Conservation (phyloP, 2,113 vertebrate species). For the Phodopus roborovskii region DNA sequence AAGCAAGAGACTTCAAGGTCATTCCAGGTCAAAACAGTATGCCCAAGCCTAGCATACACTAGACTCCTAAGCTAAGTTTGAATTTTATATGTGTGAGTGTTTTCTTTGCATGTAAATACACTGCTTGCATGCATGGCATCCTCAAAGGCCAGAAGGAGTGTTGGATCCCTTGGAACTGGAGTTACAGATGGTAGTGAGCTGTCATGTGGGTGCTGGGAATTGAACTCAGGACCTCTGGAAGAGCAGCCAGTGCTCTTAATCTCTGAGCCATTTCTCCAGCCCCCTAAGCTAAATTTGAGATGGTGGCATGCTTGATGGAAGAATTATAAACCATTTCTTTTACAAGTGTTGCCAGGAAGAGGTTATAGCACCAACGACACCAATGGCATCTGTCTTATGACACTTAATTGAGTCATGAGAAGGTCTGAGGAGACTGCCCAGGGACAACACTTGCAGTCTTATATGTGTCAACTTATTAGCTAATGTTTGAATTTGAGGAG, state of each 20-base stretch:
- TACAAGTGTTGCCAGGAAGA: neutral
- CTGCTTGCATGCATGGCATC: too few species aligned
- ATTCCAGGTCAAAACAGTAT: neutral
- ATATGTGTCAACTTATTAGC: slow-evolving; percentile 16
- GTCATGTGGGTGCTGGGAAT: neutral
- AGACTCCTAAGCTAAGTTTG: neutral
- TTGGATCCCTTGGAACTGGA: neutral
- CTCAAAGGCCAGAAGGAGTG: neutral
- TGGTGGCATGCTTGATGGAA: neutral
- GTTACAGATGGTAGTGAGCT: neutral
- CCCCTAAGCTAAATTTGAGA: neutral
- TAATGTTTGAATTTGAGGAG: slow-evolving; percentile 21
- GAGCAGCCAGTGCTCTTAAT: neutral
- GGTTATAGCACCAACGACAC: neutral
- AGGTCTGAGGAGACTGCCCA: neutral
- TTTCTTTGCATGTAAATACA: neutral
- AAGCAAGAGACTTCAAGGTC: neutral
- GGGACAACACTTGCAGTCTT: neutral
- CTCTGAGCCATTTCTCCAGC: neutral
- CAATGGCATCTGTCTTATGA: neutral
- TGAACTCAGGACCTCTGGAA: neutral
- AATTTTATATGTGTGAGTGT: neutral
- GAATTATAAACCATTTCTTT: neutral
- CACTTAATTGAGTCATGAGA: too few species aligned
- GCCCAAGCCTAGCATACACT: neutral